A percentile compares a stretch with the other conserved stretches of the same genome.
These are phyloP conservation scores for Polypedilum vanderplanki DNA, from an alignment of 1,140 invertebrate genomes.

Conservation along the genomic window DNA sequence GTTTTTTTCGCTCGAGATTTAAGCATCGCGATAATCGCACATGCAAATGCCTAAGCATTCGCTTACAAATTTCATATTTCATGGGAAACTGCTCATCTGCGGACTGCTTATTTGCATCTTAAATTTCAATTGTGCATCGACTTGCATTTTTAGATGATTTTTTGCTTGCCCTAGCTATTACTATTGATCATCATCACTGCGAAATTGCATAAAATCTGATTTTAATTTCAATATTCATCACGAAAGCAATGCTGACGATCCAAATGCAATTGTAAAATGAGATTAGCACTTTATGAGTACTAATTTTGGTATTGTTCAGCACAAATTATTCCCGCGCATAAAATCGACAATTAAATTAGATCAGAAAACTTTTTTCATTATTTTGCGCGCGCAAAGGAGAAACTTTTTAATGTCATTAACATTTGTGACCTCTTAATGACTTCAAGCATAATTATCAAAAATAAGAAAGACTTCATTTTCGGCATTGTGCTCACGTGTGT, in stretches of 20 bases:
- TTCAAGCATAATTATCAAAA: neutral
- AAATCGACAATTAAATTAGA: neutral
- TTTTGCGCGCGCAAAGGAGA: too few relatives aligned
- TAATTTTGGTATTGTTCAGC: constrained; percentile 11
- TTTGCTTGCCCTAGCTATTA: too few relatives aligned
- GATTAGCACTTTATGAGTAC: neutral
- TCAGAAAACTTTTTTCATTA: too few relatives aligned
- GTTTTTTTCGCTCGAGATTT: neutral
- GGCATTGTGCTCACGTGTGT: neutral
- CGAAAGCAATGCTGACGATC: too few relatives aligned
- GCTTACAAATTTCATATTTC: constrained; percentile 19
- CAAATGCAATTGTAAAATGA: neutral
- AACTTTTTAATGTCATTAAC: neutral
- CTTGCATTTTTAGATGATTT: neutral
- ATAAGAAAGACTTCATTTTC: neutral
- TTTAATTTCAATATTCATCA: too few relatives aligned
- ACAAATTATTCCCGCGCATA: neutral
- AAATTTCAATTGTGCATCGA: constrained; percentile 15
- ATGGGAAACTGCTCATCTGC: constrained; percentile 6
- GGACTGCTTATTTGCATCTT: neutral
- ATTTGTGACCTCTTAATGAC: neutral
- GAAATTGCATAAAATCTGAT: too few relatives aligned
- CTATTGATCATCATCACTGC: too few relatives aligned
- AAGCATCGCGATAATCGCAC: constrained; percentile 1
- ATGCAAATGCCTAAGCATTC: constrained; percentile 10